A percentile compares a stretch with the other conserved stretches of the same genome.
These are phyloP conservation scores for Oxyura jamaicensis DNA, from an alignment of 2,113 vertebrate species.

Conservation along the genomic window DNA sequence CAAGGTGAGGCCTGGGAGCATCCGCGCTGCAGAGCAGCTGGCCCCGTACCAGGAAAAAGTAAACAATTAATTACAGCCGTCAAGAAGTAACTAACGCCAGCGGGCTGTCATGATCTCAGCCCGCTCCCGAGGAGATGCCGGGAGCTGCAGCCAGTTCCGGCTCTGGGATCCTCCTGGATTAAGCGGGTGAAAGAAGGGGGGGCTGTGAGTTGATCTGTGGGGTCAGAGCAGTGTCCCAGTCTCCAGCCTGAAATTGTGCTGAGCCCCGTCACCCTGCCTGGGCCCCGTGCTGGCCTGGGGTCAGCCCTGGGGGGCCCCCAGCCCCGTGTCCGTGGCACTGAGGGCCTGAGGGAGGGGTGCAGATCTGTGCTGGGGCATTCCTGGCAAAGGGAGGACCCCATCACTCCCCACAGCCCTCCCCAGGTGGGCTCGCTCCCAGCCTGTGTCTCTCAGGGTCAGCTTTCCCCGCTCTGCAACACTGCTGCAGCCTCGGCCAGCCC, in stretches of 20 bases:
- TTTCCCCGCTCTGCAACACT: not conserved
- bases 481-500: not conserved
- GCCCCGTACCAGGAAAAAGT: slow-evolving; percentile 55
- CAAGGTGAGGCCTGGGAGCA: not conserved
- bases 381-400: not conserved
- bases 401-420: not conserved
- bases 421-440: not conserved
- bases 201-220: not conserved
- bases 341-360: not conserved
- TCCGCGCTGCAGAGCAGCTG: slow-evolving; percentile 18
- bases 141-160: slow-evolving; percentile 3
- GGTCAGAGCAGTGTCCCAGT: not conserved
- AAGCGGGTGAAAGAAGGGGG: not conserved
- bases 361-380: not conserved
- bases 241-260: not conserved
- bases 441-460: rapidly evolving
- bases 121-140: not conserved
- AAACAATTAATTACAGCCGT: slow-evolving; percentile 63
- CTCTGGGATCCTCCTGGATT: not conserved
- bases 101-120: slow-evolving; percentile 49
- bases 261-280: rapidly evolving
- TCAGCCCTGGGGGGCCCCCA: rapidly evolving
- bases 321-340: rapidly evolving
- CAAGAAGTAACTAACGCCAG: slow-evolving; percentile 51
- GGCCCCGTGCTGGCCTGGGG: not conserved